phyloP scores from a whole-genome alignment of 2,888 invertebrate genomes.

The Itoplectis maculator region DNA sequence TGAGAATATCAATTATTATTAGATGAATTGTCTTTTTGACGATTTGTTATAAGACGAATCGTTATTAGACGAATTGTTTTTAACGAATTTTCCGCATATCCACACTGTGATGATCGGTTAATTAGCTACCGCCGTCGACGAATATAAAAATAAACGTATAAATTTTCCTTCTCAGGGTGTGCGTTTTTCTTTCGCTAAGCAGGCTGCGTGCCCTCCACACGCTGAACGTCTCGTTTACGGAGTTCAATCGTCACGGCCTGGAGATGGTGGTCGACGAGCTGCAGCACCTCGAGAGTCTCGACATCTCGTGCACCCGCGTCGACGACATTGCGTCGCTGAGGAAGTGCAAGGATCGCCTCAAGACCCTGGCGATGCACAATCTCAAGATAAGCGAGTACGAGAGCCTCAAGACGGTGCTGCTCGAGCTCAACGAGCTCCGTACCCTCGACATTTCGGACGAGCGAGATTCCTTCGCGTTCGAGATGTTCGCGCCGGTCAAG shows the following conservation, averaged over 20 bases:
- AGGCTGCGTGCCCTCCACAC: conserved; percentile 87
- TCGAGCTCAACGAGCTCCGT: conserved; percentile 85
- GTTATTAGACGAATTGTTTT: too few species aligned
- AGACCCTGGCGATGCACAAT: conserved; percentile 87
- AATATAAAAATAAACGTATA: too few species aligned
- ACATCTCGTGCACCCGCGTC: conserved; percentile 89
- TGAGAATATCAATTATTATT: too few species aligned
- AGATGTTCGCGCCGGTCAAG: conserved; percentile 83
- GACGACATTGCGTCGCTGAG: conserved; percentile 87
- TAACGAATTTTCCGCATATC: too few species aligned
- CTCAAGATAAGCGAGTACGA: conserved; percentile 85
- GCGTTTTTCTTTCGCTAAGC: conserved; percentile 87
- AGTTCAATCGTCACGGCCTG: conserved; percentile 88
- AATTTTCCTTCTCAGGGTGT: conserved; percentile 83
- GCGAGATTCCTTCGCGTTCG: conserved; percentile 84
- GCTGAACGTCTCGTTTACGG: conserved; percentile 89
- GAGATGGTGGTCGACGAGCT: conserved; percentile 89
- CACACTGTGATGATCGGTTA: too few species aligned
- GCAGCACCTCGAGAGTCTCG: conserved; percentile 87
- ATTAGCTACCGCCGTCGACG: too few species aligned
- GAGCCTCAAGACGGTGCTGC: conserved; percentile 85
- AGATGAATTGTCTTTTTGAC: too few species aligned
- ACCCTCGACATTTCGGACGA: conserved; percentile 87
- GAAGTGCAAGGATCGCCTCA: conserved; percentile 86
- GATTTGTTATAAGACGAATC: too few species aligned